A percentile compares a stretch with the other conserved stretches of the same genome.
Evolutionary conservation across 2,888 invertebrate genomes (phyloP).

Genomic region (Deilephila porcellus): DNA sequence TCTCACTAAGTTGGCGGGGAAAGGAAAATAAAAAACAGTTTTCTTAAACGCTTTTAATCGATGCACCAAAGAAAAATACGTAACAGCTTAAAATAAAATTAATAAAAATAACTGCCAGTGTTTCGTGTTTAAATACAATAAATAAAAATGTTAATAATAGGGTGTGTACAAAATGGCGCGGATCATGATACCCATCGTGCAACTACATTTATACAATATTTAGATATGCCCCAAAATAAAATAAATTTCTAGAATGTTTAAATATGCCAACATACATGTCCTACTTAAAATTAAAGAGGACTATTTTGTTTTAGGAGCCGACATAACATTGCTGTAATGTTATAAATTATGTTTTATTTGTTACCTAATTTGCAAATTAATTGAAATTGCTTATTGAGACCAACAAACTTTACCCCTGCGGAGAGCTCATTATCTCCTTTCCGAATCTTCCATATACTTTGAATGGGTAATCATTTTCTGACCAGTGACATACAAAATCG

Average conservation of each 20-base stretch:
- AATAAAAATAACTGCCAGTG: constrained; percentile 16
- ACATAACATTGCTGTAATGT: no score
- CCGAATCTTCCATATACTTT: no score
- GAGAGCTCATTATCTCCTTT: no score
- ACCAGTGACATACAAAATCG: no score
- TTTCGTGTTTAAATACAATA: constrained; percentile 3
- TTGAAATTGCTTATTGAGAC: no score
- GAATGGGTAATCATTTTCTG: no score
- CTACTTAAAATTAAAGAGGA: no score
- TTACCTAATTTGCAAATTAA: no score
- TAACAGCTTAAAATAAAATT: constrained; percentile 9
- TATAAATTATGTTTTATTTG: no score
- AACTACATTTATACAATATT: neutral
- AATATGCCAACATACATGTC: neutral
- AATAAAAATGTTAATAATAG: neutral
- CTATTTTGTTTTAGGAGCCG: no score
- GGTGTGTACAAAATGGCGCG: constrained; percentile 4
- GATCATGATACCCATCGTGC: neutral
- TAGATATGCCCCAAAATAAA: neutral
- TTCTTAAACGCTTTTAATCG: constrained; percentile 3
- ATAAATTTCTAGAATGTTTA: neutral
- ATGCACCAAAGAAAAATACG: constrained; percentile 1
- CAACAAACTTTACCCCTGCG: no score
- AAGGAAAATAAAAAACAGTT: neutral
- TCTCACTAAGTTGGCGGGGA: neutral